These are phyloP conservation scores for Synergus japonicus DNA, from an alignment of 2,888 invertebrate genomes.

Conservation along the genomic window DNA sequence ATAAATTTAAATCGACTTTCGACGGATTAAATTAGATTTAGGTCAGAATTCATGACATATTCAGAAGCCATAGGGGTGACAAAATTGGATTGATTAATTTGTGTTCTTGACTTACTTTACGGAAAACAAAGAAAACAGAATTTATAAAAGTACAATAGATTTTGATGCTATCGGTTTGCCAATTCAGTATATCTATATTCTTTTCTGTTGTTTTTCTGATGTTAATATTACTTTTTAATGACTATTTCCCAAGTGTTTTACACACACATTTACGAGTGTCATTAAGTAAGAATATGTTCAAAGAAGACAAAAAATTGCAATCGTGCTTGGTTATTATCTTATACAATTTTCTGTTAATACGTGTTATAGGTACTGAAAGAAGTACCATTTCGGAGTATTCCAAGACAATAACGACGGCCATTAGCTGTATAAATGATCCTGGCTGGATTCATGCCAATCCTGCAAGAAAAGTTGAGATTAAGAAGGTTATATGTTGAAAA, in stretches of 20 bases:
- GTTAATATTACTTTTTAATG: conserved; percentile 21
- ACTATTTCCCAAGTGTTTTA: conserved; percentile 33
- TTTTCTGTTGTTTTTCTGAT: neutral
- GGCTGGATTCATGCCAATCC: conserved; percentile 52
- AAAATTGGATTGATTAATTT: conserved; percentile 25
- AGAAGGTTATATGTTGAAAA: conserved; percentile 34
- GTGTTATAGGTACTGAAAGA: neutral
- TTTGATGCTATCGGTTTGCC: neutral
- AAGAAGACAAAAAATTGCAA: conserved; percentile 3
- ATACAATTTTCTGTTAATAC: conserved; percentile 11
- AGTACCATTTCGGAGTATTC: neutral
- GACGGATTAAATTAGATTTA: neutral
- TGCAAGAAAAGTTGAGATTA: conserved; percentile 52
- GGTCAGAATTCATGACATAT: conserved; percentile 6
- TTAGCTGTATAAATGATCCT: conserved; percentile 48
- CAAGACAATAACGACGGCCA: conserved; percentile 22
- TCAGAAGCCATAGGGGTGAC: conserved; percentile 6
- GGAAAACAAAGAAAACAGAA: neutral
- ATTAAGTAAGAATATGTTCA: conserved; percentile 14
- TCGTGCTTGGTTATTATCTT: conserved; percentile 12
- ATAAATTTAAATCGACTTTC: neutral
- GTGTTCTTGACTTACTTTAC: conserved; percentile 29
- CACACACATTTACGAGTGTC: conserved; percentile 13
- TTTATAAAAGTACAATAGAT: neutral
- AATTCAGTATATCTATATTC: neutral